phyloP scores from a whole-genome alignment of 2,113 vertebrate genomes.

The Fregetta grallaria region DNA sequence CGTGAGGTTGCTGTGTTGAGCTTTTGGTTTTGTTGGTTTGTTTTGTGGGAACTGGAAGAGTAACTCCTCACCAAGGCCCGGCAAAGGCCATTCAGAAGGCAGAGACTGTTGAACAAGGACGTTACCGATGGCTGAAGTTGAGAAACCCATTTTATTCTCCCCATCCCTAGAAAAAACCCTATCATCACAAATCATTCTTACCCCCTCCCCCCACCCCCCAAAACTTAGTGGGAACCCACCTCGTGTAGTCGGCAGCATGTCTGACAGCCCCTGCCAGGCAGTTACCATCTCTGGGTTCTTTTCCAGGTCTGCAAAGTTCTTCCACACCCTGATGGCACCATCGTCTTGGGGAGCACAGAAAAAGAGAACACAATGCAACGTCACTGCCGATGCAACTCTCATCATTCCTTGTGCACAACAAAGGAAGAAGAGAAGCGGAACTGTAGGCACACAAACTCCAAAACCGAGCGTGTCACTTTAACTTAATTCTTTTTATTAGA shows the following conservation, averaged over 20 bases:
- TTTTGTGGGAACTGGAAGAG: not conserved
- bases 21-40: not conserved
- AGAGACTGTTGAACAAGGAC: conserved; percentile 15
- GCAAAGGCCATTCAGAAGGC: not conserved
- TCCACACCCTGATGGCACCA: conserved; percentile 94
- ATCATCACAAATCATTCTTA: not conserved
- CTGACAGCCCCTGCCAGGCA: conserved; percentile 97
- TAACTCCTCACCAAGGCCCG: not conserved
- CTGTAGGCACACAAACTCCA: not conserved
- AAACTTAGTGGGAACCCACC: conserved; percentile 73
- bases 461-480: not conserved
- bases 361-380: not conserved
- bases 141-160: not conserved
- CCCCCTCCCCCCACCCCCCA: not conserved
- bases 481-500: not conserved
- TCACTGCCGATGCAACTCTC: not conserved
- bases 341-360: conserved; percentile 79
- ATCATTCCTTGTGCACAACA: not conserved
- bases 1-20: not conserved
- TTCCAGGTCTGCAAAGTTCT: conserved; percentile 95
- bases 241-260: conserved; percentile 96
- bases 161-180: not conserved
- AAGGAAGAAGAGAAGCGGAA: not conserved
- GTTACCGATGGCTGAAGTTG: not conserved
- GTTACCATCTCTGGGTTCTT: conserved; percentile 99